A percentile compares a stretch with the other conserved stretches of the same genome.
These are phyloP conservation scores for Ptilodon capucinus DNA, from an alignment of 2,888 invertebrate species.

Conservation along the genomic window DNA sequence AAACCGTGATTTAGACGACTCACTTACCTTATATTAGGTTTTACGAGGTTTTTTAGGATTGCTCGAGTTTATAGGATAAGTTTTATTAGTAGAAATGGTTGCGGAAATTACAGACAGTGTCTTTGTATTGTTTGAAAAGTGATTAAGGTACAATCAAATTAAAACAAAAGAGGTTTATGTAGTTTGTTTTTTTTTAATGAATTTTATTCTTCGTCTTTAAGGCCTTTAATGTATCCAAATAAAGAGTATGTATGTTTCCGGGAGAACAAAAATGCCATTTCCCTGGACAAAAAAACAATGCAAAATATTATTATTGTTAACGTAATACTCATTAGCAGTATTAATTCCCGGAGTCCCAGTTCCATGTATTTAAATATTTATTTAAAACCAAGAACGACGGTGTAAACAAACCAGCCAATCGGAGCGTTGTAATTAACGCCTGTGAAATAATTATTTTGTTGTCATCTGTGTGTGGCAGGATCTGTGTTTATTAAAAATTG, in stretches of 20 bases:
- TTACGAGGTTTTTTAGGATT: background rate
- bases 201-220: too few relatives aligned
- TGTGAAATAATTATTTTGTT: background rate
- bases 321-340: too few relatives aligned
- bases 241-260: too few relatives aligned
- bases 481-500: background rate
- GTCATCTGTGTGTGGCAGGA: background rate
- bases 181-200: too few relatives aligned
- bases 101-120: background rate
- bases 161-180: too few relatives aligned
- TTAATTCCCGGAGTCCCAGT: background rate
- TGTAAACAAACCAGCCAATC: background rate
- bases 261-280: too few relatives aligned
- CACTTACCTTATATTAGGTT: background rate
- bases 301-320: too few relatives aligned
- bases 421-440: background rate
- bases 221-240: too few relatives aligned
- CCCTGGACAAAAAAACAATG: too few relatives aligned
- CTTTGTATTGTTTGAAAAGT: too few relatives aligned
- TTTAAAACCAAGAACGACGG: conserved; percentile 4
- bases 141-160: too few relatives aligned
- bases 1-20: conserved; percentile 2
- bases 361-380: conserved; percentile 12
- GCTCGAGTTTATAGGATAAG: background rate
- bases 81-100: background rate